These are phyloP conservation scores for Todiramphus saurophagus DNA, from an alignment of 2,113 vertebrate genomes.

Conservation along the genomic window DNA sequence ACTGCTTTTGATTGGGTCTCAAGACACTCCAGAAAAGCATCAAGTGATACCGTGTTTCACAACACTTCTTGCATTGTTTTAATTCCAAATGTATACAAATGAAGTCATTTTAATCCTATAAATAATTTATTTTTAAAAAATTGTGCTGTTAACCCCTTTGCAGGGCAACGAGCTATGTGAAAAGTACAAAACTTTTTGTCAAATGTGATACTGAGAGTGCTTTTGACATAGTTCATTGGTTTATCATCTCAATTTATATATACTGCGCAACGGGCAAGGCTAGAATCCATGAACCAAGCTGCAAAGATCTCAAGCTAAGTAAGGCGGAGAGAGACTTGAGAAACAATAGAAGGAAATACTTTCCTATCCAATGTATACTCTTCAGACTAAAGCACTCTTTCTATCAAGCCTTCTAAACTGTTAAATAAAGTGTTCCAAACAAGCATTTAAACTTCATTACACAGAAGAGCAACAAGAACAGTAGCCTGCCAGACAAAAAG, in stretches of 20 bases:
- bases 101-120: slow-evolving; percentile 87
- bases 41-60: slow-evolving; percentile 59
- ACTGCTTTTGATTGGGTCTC: slow-evolving; percentile 58
- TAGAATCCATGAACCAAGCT: slow-evolving; percentile 88
- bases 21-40: slow-evolving; percentile 70
- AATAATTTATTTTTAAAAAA: slow-evolving; percentile 88
- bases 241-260: slow-evolving; percentile 80
- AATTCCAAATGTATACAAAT: slow-evolving; percentile 86
- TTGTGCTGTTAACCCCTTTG: slow-evolving; percentile 85
- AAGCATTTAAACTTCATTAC: slow-evolving; percentile 89
- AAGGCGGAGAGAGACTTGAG: slow-evolving; percentile 84
- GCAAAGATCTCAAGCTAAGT: slow-evolving; percentile 88
- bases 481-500: slow-evolving; percentile 82
- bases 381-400: slow-evolving; percentile 90
- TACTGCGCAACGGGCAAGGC: slow-evolving; percentile 82
- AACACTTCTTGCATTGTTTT: slow-evolving; percentile 79
- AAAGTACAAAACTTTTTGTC: slow-evolving; percentile 88
- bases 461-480: slow-evolving; percentile 87
- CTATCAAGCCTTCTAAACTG: slow-evolving; percentile 93
- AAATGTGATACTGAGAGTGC: slow-evolving; percentile 84
- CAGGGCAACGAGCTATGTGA: slow-evolving; percentile 82
- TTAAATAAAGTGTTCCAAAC: slow-evolving; percentile 94
- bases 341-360: slow-evolving; percentile 83
- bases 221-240: slow-evolving; percentile 83
- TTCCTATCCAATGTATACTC: slow-evolving; percentile 86